These are phyloP conservation scores for Aegypius monachus DNA, from an alignment of 2,113 vertebrate species.

Conservation along the genomic window DNA sequence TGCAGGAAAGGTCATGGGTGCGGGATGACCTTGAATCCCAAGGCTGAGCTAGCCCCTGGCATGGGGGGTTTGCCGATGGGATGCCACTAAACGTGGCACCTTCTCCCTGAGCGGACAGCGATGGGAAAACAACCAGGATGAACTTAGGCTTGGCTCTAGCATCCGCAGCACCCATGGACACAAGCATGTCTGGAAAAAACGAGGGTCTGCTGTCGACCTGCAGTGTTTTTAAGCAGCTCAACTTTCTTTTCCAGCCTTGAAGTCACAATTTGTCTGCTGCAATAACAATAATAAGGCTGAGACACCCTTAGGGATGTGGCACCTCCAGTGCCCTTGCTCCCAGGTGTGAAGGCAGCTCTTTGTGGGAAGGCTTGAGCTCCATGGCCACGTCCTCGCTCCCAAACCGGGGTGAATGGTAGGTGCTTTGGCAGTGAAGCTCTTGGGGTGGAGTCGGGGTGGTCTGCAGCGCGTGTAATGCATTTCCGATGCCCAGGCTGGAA, in stretches of 20 bases:
- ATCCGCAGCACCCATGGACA: accelerated
- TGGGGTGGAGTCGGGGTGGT: accelerated
- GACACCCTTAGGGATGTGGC: background rate
- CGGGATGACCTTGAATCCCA: background rate
- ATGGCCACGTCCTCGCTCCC: accelerated
- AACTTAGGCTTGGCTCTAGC: background rate
- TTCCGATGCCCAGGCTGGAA: accelerated
- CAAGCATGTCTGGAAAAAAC: accelerated
- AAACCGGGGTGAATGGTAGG: accelerated
- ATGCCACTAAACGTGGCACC: accelerated
- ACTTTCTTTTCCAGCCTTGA: background rate
- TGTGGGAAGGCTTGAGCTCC: accelerated
- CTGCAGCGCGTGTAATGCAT: accelerated
- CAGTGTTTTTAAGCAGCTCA: background rate
- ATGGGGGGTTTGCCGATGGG: accelerated
- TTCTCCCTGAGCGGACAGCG: accelerated
- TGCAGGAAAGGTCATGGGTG: background rate
- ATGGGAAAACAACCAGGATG: background rate
- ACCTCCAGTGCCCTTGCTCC: accelerated
- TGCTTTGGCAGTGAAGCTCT: background rate
- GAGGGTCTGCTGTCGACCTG: accelerated
- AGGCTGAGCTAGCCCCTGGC: background rate
- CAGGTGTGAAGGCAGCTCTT: accelerated
- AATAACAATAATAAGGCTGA: accelerated
- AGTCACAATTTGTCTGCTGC: background rate